These are phyloP conservation scores for Machimus rusticus DNA, from an alignment of 2,888 invertebrate species.

Conservation along the genomic window DNA sequence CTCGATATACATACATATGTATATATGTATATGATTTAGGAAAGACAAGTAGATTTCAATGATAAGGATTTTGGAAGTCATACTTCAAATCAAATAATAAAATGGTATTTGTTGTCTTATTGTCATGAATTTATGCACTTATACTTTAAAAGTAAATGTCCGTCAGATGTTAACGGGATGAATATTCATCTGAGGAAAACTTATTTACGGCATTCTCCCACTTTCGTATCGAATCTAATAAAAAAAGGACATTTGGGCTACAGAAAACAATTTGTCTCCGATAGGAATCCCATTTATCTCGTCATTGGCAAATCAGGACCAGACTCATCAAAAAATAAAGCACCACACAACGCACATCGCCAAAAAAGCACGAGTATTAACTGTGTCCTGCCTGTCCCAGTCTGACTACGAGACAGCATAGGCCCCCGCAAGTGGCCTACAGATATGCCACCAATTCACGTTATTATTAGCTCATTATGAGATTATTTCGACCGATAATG, in stretches of 20 bases:
- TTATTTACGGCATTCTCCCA: neutral
- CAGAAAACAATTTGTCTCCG: conserved; percentile 29
- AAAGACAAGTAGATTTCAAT: too few species aligned
- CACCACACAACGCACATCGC: conserved; percentile 5
- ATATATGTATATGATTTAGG: too few species aligned
- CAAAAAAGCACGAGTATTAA: neutral
- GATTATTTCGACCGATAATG: conserved; percentile 45
- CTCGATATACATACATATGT: too few species aligned
- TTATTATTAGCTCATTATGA: conserved; percentile 47
- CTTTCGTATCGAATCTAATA: neutral
- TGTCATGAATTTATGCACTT: neutral
- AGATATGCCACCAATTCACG: conserved; percentile 43
- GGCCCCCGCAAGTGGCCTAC: conserved; percentile 12
- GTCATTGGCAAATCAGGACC: neutral
- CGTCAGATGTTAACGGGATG: neutral
- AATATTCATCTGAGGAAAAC: neutral
- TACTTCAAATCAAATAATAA: too few species aligned
- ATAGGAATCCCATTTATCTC: conserved; percentile 24
- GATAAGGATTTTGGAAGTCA: too few species aligned
- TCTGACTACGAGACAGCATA: neutral
- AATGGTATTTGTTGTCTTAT: too few species aligned
- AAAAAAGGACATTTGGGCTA: neutral
- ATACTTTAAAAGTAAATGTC: neutral
- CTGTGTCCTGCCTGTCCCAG: neutral
- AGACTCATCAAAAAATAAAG: conserved; percentile 29